These are phyloP conservation scores for Nycticryphes semicollaris DNA, from an alignment of 2,113 vertebrate genomes.

Conservation along the genomic window DNA sequence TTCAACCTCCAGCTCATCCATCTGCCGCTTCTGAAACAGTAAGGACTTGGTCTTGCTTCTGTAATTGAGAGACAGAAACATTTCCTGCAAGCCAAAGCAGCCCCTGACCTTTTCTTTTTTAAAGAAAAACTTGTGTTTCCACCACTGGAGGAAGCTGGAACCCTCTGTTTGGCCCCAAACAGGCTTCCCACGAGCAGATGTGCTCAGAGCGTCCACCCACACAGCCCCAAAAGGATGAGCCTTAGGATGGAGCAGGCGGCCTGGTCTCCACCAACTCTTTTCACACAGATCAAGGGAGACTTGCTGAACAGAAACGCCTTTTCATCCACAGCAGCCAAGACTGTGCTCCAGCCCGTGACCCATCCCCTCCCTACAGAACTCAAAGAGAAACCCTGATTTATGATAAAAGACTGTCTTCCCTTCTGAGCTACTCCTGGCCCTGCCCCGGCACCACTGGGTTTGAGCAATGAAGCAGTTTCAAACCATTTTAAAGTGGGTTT, in stretches of 20 bases:
- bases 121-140: not conserved
- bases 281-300: conserved; percentile 23
- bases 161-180: not conserved
- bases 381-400: fast-evolving
- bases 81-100: not conserved
- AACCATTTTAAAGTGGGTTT: not conserved
- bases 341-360: not conserved
- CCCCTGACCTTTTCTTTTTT: not conserved
- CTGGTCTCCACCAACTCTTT: conserved; percentile 45
- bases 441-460: not conserved
- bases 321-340: not conserved
- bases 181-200: conserved; percentile 44
- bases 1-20: not conserved
- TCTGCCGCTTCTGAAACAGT: not conserved
- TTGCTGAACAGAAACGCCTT: not conserved
- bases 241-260: not conserved
- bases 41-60: not conserved
- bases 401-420: not conserved
- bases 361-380: not conserved
- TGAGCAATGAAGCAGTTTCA: not conserved
- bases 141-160: not conserved
- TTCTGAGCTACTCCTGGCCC: not conserved
- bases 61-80: fast-evolving
- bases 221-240: not conserved
- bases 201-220: conserved; percentile 34